Percentiles rank a stretch among this genome's conserved stretches.
Conservation (phyloP, 2,888 invertebrate genomes). For the Marronus borbonicus region DNA sequence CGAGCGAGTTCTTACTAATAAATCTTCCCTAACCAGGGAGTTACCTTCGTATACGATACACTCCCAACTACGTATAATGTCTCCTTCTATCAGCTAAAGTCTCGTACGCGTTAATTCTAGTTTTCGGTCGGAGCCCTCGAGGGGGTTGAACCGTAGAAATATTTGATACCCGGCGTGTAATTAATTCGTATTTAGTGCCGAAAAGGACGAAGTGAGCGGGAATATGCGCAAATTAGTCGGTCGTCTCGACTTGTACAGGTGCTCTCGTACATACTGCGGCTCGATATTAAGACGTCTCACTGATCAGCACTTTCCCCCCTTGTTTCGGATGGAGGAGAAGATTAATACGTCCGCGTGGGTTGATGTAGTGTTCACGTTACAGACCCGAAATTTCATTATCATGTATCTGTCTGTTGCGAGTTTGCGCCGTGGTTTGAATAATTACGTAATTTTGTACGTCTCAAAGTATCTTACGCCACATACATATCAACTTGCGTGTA, state of each 20-base stretch:
- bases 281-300: constrained; percentile 30
- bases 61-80: neutral
- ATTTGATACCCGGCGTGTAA: constrained; percentile 44
- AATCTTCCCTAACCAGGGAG: constrained; percentile 25
- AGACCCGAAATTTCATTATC: constrained; percentile 41
- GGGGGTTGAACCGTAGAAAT: constrained; percentile 31
- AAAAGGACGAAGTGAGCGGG: neutral
- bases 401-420: constrained; percentile 35
- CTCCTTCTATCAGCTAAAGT: neutral
- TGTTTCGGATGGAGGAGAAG: constrained; percentile 15
- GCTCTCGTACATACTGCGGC: constrained; percentile 1
- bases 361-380: constrained; percentile 30
- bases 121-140: constrained; percentile 16
- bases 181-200: constrained; percentile 43
- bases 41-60: constrained; percentile 25
- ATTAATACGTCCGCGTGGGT: constrained; percentile 38
- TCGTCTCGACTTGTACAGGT: constrained; percentile 39
- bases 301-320: constrained; percentile 35
- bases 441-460: constrained; percentile 2
- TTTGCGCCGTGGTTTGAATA: constrained; percentile 26
- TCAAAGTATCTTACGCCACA: neutral
- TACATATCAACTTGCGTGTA: neutral
- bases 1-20: constrained; percentile 3
- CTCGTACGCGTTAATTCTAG: constrained; percentile 8
- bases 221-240: constrained; percentile 38